phyloP scores from a whole-genome alignment of 2,888 invertebrate species.

The Acanthoscelides obtectus region DNA sequence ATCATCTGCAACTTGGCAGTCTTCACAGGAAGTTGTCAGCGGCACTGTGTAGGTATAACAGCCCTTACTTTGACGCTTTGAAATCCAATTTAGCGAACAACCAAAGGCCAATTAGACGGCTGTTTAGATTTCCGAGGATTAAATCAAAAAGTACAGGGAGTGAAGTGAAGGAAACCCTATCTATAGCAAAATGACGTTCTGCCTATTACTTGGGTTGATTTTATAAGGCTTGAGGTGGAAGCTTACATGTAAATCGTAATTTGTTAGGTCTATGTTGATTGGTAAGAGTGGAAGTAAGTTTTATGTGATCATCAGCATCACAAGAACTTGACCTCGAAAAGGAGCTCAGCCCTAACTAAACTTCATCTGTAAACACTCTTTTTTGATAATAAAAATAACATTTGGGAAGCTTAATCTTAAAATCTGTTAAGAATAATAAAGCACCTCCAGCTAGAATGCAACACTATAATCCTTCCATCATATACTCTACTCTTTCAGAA shows the following conservation, averaged over 20 bases:
- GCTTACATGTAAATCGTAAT: background rate
- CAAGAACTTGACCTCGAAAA: too few relatives aligned
- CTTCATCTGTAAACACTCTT: too few relatives aligned
- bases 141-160: background rate
- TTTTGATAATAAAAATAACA: too few relatives aligned
- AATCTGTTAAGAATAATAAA: too few relatives aligned
- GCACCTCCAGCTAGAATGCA: too few relatives aligned
- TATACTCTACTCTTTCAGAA: too few relatives aligned
- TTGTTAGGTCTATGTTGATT: too few relatives aligned
- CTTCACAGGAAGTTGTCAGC: background rate
- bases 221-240: background rate
- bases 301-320: too few relatives aligned
- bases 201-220: background rate
- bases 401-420: too few relatives aligned
- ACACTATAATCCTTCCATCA: too few relatives aligned
- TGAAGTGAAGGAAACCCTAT: background rate
- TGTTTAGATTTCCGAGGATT: background rate
- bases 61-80: background rate
- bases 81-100: background rate
- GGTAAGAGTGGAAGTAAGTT: too few relatives aligned
- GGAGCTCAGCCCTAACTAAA: too few relatives aligned
- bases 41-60: background rate
- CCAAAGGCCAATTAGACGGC: background rate
- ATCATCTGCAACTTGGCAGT: background rate
- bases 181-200: background rate